phyloP scores from a whole-genome alignment of 2,888 invertebrate species.

The Hipparchia sbordonii region DNA sequence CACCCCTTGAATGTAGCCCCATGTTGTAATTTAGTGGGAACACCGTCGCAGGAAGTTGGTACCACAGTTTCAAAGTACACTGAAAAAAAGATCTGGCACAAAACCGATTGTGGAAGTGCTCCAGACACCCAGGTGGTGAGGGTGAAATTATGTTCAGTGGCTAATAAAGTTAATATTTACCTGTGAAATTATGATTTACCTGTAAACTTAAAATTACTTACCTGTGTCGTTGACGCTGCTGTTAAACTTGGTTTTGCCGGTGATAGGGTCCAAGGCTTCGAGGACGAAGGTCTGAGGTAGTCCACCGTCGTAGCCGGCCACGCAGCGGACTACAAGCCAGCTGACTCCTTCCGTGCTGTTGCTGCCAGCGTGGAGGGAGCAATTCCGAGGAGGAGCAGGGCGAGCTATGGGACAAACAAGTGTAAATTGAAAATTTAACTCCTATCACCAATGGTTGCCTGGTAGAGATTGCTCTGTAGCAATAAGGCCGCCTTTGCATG shows the following conservation, averaged over 20 bases:
- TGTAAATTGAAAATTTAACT: background rate
- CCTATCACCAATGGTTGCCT: too few relatives aligned
- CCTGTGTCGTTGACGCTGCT: constrained; percentile 83
- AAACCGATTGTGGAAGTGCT: too few relatives aligned
- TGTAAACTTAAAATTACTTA: constrained; percentile 37
- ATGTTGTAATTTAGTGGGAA: too few relatives aligned
- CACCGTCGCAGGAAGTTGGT: too few relatives aligned
- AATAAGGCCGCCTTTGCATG: too few relatives aligned
- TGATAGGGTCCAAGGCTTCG: constrained; percentile 90
- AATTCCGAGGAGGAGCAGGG: constrained; percentile 92
- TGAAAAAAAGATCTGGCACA: too few relatives aligned
- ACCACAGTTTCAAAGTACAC: too few relatives aligned
- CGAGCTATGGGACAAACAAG: constrained; percentile 79
- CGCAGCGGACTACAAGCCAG: constrained; percentile 91
- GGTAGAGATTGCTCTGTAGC: too few relatives aligned
- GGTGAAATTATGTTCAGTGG: background rate
- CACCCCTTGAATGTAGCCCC: too few relatives aligned
- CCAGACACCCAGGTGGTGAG: too few relatives aligned
- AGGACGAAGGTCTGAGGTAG: constrained; percentile 92
- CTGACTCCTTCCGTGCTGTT: constrained; percentile 70
- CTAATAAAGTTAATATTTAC: background rate
- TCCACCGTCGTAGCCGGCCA: constrained; percentile 94
- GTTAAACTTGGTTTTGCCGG: constrained; percentile 87
- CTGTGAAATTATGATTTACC: background rate
- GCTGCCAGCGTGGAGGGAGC: constrained; percentile 88